Base-by-base conservation (phyloP, 2,797 vertebrate species). In the Paedocypris micromegethes region DNA sequence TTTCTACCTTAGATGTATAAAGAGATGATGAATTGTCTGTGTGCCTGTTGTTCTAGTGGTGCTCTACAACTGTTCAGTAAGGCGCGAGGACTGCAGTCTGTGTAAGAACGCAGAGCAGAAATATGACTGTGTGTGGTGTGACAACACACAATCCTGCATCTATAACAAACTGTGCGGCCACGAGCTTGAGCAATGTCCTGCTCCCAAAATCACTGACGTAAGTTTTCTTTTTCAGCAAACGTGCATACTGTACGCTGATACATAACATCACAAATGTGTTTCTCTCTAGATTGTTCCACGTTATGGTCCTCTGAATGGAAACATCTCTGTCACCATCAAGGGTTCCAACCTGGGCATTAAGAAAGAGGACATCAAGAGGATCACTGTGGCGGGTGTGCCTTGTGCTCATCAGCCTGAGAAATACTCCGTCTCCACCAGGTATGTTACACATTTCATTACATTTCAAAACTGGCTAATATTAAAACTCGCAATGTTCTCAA, bases 351-450 rank as follows among this genome's bases (percentile, higher is more conserved):
- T 98, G 90, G 96, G 96, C 8, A 87, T 95, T 72, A 88, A 76
- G 79, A 85, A 89, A 38, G 86, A 89, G 1, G 94, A 98, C 77
- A 85, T 98, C 39, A 86, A 82, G 83, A 85, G 58, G 59, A 84
- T 98, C 83, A 90, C 72, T 0, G 95, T 98, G 83, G 94, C 92
- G 0, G 88, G 86, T 2, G 82, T 86, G 40, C 74, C 83, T 46
- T 98, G 96, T 56, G 44, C 39, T 44, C 96, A 97, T 77, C 84
- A 87, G 80, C 66, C 75, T 7, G 90, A 92, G 37, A 80, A 76
- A 73, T 98, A 98, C 83, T 94, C 94, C 0, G 94, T 97, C 77
- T 97, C 86, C 80, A 96, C 82, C 72, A 93, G 92, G 96, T 96
- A 75, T 78, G 23, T 23, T 23, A 23, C 23, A 23, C 23, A 23